Conservation (phyloP, 2,888 invertebrate genomes). For the Cordilura impudica region DNA sequence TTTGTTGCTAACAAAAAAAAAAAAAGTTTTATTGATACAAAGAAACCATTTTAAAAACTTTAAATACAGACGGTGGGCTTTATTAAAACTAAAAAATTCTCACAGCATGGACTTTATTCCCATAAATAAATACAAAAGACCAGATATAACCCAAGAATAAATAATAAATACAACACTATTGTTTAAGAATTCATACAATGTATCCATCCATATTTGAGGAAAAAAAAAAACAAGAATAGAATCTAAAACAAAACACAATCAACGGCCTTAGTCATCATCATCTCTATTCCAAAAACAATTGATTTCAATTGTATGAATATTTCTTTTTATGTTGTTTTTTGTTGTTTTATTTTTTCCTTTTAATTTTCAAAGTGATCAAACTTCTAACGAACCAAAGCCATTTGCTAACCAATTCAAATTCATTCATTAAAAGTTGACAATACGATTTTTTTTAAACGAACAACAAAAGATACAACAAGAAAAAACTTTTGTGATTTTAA, state of each 20-base stretch:
- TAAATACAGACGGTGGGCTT: background rate
- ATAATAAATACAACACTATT: slow-evolving; percentile 41
- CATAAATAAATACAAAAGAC: background rate
- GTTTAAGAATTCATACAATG: slow-evolving; percentile 37
- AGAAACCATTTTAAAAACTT: background rate
- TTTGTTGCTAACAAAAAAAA: no score
- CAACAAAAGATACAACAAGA: background rate
- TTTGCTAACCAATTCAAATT: slow-evolving; percentile 49
- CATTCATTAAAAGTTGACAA: slow-evolving; percentile 59
- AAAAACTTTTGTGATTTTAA: background rate
- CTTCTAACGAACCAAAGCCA: slow-evolving; percentile 53
- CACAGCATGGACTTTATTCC: background rate
- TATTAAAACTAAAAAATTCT: background rate
- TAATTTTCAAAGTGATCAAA: slow-evolving; percentile 22
- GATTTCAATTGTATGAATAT: slow-evolving; percentile 53
- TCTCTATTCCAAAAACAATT: slow-evolving; percentile 53
- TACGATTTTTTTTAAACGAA: slow-evolving; percentile 23
- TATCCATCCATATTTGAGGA: background rate
- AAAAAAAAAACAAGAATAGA: slow-evolving; percentile 16
- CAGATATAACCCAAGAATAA: slow-evolving; percentile 29
- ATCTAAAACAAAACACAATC: slow-evolving; percentile 16
- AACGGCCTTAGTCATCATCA: slow-evolving; percentile 17
- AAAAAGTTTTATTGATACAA: background rate
- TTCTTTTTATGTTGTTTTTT: background rate
- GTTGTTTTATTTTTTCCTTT: background rate